These are phyloP conservation scores for Lagopus muta DNA, from an alignment of 2,113 vertebrate species.

Conservation along the genomic window DNA sequence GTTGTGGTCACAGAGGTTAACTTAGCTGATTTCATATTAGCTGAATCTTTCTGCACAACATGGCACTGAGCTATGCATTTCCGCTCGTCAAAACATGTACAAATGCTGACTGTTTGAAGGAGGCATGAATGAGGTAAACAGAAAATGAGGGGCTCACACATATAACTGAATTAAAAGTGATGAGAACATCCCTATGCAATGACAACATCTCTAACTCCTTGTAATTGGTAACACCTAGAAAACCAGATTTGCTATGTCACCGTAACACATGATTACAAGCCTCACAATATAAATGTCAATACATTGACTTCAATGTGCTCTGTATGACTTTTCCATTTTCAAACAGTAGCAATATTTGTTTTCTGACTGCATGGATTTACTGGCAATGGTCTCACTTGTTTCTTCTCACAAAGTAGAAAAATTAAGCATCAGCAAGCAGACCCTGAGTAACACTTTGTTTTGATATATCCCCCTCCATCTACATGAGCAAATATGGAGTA, in stretches of 20 bases:
- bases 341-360: background rate
- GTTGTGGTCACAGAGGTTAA: slow-evolving; percentile 62
- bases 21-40: slow-evolving; percentile 54
- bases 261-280: background rate
- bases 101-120: background rate
- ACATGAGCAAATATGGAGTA: background rate
- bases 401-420: background rate
- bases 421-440: background rate
- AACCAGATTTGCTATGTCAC: background rate
- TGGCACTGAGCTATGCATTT: slow-evolving; percentile 1
- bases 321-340: background rate
- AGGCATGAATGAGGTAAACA: background rate
- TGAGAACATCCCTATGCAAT: background rate
- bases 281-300: background rate
- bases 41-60: slow-evolving; percentile 16
- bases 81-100: slow-evolving; percentile 1
- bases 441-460: background rate
- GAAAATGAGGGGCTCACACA: background rate
- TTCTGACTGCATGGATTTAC: background rate
- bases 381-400: background rate
- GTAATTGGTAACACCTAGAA: background rate
- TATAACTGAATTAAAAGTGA: background rate
- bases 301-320: background rate
- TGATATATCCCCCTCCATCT: background rate
- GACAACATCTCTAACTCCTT: background rate